Percentiles rank a stretch among this genome's conserved stretches.
Conservation (phyloP, 2,888 invertebrate genomes). For the Lucinisca nassula region DNA sequence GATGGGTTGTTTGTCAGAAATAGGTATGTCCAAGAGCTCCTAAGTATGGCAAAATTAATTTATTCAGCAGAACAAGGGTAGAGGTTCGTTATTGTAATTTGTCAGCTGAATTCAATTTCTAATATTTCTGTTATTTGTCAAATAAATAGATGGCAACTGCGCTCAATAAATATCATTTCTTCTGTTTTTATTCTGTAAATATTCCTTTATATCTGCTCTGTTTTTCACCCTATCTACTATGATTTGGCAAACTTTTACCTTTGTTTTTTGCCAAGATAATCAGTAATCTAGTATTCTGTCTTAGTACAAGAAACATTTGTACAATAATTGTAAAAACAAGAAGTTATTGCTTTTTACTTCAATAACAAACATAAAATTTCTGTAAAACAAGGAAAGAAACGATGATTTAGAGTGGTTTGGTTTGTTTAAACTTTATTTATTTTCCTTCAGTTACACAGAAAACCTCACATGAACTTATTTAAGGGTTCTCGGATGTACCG, state of each 20-base stretch:
- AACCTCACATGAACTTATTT: too few relatives aligned
- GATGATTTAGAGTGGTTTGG: not conserved
- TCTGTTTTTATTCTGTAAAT: too few relatives aligned
- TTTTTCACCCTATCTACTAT: not conserved
- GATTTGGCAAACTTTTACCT: not conserved
- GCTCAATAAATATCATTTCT: not conserved
- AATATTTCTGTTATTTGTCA: too few relatives aligned
- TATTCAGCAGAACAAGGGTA: too few relatives aligned
- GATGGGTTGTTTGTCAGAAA: too few relatives aligned
- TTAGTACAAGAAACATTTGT: not conserved
- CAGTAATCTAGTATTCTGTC: constrained; percentile 4
- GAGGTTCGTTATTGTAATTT: too few relatives aligned
- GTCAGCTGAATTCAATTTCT: too few relatives aligned
- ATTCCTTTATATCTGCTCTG: not conserved
- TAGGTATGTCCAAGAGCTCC: too few relatives aligned
- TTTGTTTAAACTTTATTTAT: too few relatives aligned
- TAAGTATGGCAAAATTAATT: too few relatives aligned
- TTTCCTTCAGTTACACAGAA: not conserved
- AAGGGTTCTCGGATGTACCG: too few relatives aligned
- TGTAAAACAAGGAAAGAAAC: not conserved
- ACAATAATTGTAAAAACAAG: constrained; percentile 2
- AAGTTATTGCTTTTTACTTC: not conserved
- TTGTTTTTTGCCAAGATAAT: constrained; percentile 11
- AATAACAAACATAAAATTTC: not conserved
- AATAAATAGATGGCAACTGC: not conserved